Conservation (phyloP, 2,797 vertebrate species). For the Ciconia nigra region DNA sequence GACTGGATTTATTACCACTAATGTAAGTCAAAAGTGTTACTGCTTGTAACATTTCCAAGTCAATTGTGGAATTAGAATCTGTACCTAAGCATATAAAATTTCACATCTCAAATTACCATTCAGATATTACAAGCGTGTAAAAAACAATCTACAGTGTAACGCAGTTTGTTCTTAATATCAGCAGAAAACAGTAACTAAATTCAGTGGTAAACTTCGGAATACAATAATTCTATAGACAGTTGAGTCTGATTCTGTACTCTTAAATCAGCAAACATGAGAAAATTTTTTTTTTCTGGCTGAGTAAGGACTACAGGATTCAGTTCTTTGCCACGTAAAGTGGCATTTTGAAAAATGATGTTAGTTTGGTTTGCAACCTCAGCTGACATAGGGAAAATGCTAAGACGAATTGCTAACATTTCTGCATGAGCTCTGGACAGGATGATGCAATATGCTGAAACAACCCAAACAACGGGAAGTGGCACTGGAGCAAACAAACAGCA, state of each 20-base stretch:
- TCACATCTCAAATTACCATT: not conserved
- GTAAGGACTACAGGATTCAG: not conserved
- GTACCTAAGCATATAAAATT: not conserved
- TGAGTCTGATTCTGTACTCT: not conserved
- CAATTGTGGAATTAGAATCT: not conserved
- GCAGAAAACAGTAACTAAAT: not conserved
- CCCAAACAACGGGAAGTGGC: not conserved
- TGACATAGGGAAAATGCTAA: constrained; percentile 9
- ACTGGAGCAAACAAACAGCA: not conserved
- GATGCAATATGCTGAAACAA: constrained; percentile 18
- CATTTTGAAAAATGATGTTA: constrained; percentile 60
- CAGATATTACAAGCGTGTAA: not conserved
- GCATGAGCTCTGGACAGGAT: not conserved
- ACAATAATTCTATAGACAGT: not conserved
- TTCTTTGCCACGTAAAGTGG: not conserved
- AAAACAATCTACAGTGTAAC: not conserved
- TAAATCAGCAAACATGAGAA: not conserved
- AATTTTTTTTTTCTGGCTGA: not conserved
- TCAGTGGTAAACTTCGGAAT: not conserved
- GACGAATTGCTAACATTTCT: constrained; percentile 59
- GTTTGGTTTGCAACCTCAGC: constrained; percentile 2
- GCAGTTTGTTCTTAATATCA: not conserved
- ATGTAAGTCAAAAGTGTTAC: not conserved
- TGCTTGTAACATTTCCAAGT: not conserved
- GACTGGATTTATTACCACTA: not conserved